A percentile compares a stretch with the other conserved stretches of the same genome.
phyloP scores from a whole-genome alignment of 2,888 invertebrate genomes.

The Pyrrhosoma nymphula region DNA sequence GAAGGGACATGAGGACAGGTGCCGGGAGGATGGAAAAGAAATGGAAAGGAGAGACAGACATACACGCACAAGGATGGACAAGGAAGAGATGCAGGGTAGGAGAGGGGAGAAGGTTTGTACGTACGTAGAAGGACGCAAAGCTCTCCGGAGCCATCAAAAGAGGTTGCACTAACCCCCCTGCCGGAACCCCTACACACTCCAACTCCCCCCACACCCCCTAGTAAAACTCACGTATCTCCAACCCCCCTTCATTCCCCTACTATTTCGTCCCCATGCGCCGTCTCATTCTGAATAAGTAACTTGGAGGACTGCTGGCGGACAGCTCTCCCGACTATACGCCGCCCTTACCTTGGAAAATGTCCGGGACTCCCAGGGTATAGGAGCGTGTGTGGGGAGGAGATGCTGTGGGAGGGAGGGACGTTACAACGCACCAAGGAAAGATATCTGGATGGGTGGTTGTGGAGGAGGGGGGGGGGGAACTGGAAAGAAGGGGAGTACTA shows the following conservation, averaged over 20 bases:
- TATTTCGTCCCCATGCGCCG: background rate
- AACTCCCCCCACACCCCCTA: slow-evolving; percentile 9
- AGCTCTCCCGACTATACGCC: background rate
- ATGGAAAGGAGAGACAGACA: background rate
- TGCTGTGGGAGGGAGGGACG: background rate
- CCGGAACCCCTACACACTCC: background rate
- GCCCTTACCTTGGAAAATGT: slow-evolving; percentile 33
- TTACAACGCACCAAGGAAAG: background rate
- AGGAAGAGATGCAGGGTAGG: background rate
- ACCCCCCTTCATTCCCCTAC: no score
- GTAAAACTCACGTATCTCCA: no score
- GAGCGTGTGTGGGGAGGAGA: background rate
- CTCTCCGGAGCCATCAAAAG: slow-evolving; percentile 52
- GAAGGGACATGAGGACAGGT: background rate
- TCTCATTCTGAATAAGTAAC: slow-evolving; percentile 65
- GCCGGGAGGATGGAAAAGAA: background rate
- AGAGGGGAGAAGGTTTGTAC: no score
- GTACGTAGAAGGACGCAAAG: background rate
- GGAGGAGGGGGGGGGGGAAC: background rate
- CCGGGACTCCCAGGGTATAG: background rate
- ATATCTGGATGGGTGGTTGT: background rate
- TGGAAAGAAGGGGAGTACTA: background rate
- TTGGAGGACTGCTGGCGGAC: slow-evolving; percentile 11
- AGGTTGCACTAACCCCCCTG: slow-evolving; percentile 43
- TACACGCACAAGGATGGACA: no score